Evolutionary conservation across 37 sponge, comb jelly and placozoan genomes (phyloP), one percentile per base, ranked within the genome.

Genomic region (Geodia barretti): DNA sequence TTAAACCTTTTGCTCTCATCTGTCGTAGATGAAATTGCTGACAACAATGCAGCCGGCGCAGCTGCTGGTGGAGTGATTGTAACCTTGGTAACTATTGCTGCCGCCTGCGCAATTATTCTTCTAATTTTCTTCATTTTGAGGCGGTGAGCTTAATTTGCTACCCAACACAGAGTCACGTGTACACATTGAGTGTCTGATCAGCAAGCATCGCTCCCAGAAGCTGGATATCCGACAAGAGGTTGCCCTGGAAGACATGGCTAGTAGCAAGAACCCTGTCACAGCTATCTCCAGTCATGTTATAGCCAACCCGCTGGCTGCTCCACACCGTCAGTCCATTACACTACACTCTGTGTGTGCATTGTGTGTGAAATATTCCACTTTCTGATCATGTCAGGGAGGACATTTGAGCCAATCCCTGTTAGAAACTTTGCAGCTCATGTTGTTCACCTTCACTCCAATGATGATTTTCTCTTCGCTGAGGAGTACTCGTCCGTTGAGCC

Each of bases 401-500:
- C 79, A 0, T 9, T 73, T 8, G 68, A 83, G 23, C 85, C 96
- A 3, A 60, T 96, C 8, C 70, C 76, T 34, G 72, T 93, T 23
- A 0, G 38, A 11, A 65, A 85, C 0, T 96, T 93, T 69, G 73
- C 86, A 59, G 83, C 64, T 4, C 89, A 96, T 84, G 91, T 93
- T 21, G 58, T 58, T 24, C 62, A 76, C 8, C 79, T 93, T 78
- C 91, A 89, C 58, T 79, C 94, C 1, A 91, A 96, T 67, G 94
- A 90, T 84, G 89, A 90, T 67, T 93, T 88, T 78, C 81, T 78
- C 66, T 93, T 96, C 72, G 82, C 89, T 20, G 91, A 91, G 47
- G 97, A 96, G 43, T 96, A 96, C 63, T 68, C 28, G 70, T 23
- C 41, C 43, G 84, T 87, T 62, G 92, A 91, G 61, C 87, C 88